Percentiles rank a stretch among this genome's conserved stretches.
Evolutionary conservation across 2,797 vertebrate species (phyloP).

Genomic region (Oreochromis mossambicus): DNA sequence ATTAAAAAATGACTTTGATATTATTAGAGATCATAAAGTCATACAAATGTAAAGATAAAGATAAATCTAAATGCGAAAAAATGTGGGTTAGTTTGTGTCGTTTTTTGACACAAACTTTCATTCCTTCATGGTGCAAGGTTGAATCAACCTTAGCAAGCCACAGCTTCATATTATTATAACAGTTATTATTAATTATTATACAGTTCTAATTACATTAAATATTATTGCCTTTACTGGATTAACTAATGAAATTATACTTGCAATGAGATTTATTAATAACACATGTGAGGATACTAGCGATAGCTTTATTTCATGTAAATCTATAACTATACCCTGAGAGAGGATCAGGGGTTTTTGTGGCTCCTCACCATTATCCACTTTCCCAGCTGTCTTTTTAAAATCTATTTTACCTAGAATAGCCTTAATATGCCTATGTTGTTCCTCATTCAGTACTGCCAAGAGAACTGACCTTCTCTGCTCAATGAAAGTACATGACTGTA

Average conservation of each 20-base stretch:
- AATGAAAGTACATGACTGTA: neutral
- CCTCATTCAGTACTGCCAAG: neutral
- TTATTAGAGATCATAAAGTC: neutral
- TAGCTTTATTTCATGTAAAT: neutral
- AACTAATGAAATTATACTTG: neutral
- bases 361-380: neutral
- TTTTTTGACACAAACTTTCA: neutral
- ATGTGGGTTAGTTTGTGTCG: neutral
- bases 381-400: neutral
- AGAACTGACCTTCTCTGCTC: slow-evolving; percentile 3
- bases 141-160: neutral
- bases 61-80: neutral
- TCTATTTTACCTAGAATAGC: neutral
- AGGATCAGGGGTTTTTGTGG: neutral
- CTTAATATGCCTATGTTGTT: neutral
- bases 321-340: neutral
- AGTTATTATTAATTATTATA: neutral
- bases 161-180: neutral
- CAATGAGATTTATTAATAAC: neutral
- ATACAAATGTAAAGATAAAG: neutral
- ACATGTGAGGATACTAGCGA: neutral
- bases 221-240: neutral
- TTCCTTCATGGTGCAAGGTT: neutral
- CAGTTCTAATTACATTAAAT: neutral
- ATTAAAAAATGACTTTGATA: neutral